phyloP scores from a whole-genome alignment of 2,888 invertebrate genomes.

The Salpingus planirostris region DNA sequence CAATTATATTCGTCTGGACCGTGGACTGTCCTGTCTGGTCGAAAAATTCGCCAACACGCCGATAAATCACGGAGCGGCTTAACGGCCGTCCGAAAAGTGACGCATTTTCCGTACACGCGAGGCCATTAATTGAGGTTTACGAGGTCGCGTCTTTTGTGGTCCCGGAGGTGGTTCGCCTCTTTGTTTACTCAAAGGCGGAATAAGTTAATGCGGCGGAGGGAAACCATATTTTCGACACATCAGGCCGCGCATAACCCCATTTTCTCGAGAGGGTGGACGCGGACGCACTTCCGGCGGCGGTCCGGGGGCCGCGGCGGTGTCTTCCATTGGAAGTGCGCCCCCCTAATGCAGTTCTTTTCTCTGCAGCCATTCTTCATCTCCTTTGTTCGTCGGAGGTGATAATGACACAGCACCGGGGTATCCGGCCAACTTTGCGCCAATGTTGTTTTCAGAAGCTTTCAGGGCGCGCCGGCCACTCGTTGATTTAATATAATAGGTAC shows the following conservation, averaged over 20 bases:
- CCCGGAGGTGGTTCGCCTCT: too few species aligned
- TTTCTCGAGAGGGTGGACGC: constrained; percentile 25
- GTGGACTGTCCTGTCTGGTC: too few species aligned
- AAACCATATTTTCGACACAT: constrained; percentile 33
- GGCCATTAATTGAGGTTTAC: too few species aligned
- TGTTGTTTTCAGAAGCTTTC: constrained; percentile 34
- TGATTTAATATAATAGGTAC: constrained; percentile 40
- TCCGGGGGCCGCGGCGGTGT: constrained; percentile 13
- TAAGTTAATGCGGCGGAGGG: constrained; percentile 31
- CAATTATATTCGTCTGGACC: too few species aligned
- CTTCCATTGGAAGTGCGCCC: constrained; percentile 25
- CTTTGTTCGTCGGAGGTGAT: constrained; percentile 41
- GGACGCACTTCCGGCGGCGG: constrained; percentile 24
- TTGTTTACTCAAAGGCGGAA: constrained; percentile 15
- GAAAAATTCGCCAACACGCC: too few species aligned
- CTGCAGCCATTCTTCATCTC: constrained; percentile 37
- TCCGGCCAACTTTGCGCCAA: constrained; percentile 39
- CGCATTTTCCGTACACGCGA: too few species aligned
- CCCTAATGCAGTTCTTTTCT: constrained; percentile 40
- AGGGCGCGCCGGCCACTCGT: constrained; percentile 25
- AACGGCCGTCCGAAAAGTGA: too few species aligned
- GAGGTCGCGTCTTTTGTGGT: too few species aligned
- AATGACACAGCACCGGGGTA: constrained; percentile 39
- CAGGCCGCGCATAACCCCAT: constrained; percentile 35
- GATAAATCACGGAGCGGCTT: too few species aligned